phyloP scores from a whole-genome alignment of 2,113 vertebrate species.

The Silurus glanis region DNA sequence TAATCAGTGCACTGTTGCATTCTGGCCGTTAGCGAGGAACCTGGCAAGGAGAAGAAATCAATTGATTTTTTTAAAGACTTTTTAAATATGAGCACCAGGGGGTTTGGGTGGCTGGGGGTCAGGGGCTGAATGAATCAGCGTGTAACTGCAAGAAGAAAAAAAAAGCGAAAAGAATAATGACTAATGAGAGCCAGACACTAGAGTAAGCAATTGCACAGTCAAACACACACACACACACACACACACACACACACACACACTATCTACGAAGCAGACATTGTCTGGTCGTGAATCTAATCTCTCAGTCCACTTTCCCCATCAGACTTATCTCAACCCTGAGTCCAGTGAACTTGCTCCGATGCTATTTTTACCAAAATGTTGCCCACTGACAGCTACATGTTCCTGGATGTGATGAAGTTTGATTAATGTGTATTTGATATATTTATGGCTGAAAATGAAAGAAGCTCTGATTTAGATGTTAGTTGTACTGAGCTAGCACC shows the following conservation, averaged over 20 bases:
- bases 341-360: background rate
- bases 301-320: background rate
- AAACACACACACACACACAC: background rate
- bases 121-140: slow-evolving; percentile 58
- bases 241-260: background rate
- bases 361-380: background rate
- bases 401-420: background rate
- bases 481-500: background rate
- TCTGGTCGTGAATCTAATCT: background rate
- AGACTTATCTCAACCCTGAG: background rate
- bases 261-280: background rate
- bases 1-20: slow-evolving; percentile 62
- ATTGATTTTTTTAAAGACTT: slow-evolving; percentile 64
- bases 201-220: background rate
- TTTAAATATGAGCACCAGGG: slow-evolving; percentile 63
- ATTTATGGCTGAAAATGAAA: background rate
- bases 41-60: slow-evolving; percentile 28
- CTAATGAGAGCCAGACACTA: slow-evolving; percentile 8
- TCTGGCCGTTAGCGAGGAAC: slow-evolving; percentile 57
- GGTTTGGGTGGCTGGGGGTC: slow-evolving; percentile 45
- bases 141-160: slow-evolving; percentile 16
- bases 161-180: background rate
- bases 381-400: background rate
- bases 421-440: background rate
- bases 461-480: background rate